Conservation (phyloP, 2,113 vertebrate genomes). For the Trichechus manatus region DNA sequence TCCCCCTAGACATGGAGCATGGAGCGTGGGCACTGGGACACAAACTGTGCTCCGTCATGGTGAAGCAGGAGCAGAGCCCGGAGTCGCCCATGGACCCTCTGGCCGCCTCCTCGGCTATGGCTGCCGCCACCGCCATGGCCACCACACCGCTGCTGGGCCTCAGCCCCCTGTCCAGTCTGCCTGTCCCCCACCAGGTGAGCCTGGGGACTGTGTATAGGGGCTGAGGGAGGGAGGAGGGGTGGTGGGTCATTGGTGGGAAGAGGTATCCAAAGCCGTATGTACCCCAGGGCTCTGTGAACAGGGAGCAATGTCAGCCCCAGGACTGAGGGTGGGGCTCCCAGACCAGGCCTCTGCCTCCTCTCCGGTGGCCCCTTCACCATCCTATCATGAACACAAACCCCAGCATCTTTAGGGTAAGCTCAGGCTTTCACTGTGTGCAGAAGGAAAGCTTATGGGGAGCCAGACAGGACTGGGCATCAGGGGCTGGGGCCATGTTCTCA, state of each 20-base stretch:
- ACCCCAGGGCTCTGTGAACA: background rate
- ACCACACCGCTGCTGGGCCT: constrained; percentile 89
- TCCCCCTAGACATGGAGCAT: constrained; percentile 90
- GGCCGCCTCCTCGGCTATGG: constrained; percentile 85
- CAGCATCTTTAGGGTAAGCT: background rate
- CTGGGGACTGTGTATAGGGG: background rate
- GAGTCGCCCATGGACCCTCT: constrained; percentile 88
- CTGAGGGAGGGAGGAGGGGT: background rate
- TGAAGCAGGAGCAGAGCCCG: constrained; percentile 96
- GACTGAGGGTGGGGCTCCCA: background rate
- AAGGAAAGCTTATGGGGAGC: background rate
- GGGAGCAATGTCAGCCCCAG: background rate
- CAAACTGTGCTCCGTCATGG: constrained; percentile 96
- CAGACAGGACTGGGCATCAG: background rate
- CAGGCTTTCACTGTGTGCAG: background rate
- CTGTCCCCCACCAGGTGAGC: constrained; percentile 91
- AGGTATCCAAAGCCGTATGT: background rate
- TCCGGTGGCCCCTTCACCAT: background rate
- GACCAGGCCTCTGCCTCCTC: background rate
- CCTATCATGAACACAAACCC: background rate
- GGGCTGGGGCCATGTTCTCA: background rate
- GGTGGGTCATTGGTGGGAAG: background rate
- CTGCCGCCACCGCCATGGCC: constrained; percentile 60
- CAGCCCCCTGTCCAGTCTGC: constrained; percentile 92
- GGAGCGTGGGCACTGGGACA: constrained; percentile 96